Base-by-base conservation (phyloP, 2,888 invertebrate species). In the Gari tellinella region DNA sequence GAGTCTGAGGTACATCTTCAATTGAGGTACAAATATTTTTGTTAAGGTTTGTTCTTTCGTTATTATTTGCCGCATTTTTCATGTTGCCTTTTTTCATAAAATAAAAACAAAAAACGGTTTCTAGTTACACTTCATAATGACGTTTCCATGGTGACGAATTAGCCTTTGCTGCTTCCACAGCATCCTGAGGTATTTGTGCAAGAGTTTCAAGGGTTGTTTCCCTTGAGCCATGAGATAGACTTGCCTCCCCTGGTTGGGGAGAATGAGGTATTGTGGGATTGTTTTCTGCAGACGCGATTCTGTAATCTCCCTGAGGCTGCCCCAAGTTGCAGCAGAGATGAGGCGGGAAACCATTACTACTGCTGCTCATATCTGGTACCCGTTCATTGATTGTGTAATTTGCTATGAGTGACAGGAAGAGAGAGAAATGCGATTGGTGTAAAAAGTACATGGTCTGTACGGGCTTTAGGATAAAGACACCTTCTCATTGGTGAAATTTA, bases 101-200 rank as follows among this genome's bases (percentile, higher is more conserved):
- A 60, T 48, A 60, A 38, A 15, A 8, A n/a, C n/a, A n/a, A n/a
- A 45, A 65, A 43, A 17, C 31, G n/a, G 57, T 56, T 51, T 45
- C 66, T 43, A 60, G 66, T 75, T 67, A 75, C 41, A 67, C 62
- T 48, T 70, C 48, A 65, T 70, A 70, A 58, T 72, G 72, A 57
- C 49, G 45, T 46, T 62, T 66, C 49, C 43, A 46, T 46, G 67
- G 60, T 58, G 67, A 63, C 40, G 58, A 26, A 41, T 52, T 53
- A 37, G 53, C 66, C 23, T 37, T 25, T 45, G 66, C 49, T 53
- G 58, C 49, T 21, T 12, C 12, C 17, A 55, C 56, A 52, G 57
- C 63, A 61, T 78, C 77, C 73, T 78, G 77, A 78, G 77, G 73
- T 73, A 65, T 46, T 63, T 60, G 51, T 61, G 63, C 65, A 65